Conservation (phyloP, 2,888 invertebrate species). For the Himalopsyche kuldschensis region DNA sequence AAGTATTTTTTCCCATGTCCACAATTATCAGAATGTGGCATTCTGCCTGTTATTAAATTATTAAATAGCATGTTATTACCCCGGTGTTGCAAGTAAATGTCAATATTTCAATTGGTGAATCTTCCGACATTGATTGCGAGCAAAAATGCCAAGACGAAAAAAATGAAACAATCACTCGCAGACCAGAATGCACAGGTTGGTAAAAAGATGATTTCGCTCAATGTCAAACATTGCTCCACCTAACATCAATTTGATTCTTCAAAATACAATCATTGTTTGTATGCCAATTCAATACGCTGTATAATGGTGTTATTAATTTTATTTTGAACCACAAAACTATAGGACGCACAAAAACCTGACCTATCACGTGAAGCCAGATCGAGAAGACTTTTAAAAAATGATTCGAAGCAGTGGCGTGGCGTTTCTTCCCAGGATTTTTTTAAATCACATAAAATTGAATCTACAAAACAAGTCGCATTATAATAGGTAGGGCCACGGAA, state of each 20-base stretch:
- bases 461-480: no score
- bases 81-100: neutral
- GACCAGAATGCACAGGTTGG: neutral
- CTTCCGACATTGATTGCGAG: neutral
- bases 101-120: neutral
- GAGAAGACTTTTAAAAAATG: neutral
- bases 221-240: neutral
- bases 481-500: no score
- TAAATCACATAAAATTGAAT: no score
- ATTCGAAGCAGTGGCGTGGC: neutral
- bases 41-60: neutral
- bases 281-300: neutral
- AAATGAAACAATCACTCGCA: neutral
- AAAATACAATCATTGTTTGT: no score
- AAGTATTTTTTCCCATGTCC: neutral
- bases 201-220: neutral
- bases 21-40: neutral
- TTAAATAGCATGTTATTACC: neutral
- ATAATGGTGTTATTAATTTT: neutral
- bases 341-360: neutral
- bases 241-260: neutral
- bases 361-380: neutral
- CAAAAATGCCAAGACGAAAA: neutral
- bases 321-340: neutral
- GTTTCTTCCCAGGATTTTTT: no score